A percentile compares a stretch with the other conserved stretches of the same genome.
These are phyloP conservation scores for Petrocephalus sullivani DNA, from an alignment of 2,797 vertebrate genomes.

Conservation along the genomic window DNA sequence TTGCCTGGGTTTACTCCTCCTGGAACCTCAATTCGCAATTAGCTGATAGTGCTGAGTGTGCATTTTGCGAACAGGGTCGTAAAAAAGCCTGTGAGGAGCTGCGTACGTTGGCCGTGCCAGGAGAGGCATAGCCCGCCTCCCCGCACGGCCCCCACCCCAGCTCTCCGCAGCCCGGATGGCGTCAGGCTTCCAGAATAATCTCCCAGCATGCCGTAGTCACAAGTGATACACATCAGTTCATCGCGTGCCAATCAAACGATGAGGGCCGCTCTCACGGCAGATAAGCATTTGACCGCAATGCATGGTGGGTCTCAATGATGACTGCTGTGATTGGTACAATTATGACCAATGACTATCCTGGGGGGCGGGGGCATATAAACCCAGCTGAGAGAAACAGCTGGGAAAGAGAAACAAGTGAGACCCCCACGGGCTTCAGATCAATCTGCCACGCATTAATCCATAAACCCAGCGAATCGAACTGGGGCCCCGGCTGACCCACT, in stretches of 20 bases:
- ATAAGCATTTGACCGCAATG: not conserved
- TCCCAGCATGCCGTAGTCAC: not conserved
- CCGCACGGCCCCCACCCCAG: not conserved
- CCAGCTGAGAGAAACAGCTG: not conserved
- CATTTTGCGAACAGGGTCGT: not conserved
- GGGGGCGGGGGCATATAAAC: not conserved
- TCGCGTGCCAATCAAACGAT: not conserved
- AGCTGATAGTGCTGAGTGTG: conserved; percentile 9
- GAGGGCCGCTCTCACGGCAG: not conserved
- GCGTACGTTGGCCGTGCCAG: not conserved
- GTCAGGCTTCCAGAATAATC: not conserved
- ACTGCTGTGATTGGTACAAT: not conserved
- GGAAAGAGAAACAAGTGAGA: conserved; percentile 10
- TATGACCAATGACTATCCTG: not conserved
- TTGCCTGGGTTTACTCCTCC: not conserved
- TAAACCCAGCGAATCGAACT: conserved; percentile 23
- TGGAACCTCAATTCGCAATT: not conserved
- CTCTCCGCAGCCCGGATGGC: not conserved
- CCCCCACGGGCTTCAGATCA: conserved; percentile 50
- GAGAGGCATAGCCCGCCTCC: not conserved
- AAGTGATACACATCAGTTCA: not conserved
- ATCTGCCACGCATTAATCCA: conserved; percentile 44
- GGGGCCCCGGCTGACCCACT: conserved; percentile 15
- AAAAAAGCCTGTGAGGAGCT: not conserved
- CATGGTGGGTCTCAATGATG: not conserved